Conservation (phyloP, 2,113 vertebrate genomes). For the Percina caprodes region DNA sequence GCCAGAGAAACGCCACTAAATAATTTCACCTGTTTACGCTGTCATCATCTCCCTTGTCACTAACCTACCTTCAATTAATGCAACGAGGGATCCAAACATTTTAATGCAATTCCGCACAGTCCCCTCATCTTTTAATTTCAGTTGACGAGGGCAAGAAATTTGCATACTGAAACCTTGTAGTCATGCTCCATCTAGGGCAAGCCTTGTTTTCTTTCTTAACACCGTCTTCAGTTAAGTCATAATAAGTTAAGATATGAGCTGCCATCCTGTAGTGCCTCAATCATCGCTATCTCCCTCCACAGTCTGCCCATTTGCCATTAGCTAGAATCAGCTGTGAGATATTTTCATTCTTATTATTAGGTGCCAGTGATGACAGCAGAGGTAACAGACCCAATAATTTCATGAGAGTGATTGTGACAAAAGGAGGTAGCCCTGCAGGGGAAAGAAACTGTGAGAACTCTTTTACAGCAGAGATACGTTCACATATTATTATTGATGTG, state of each 20-base stretch:
- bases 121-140: slow-evolving; percentile 48
- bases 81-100: slow-evolving; percentile 25
- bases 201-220: slow-evolving; percentile 37
- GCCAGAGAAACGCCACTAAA: slow-evolving; percentile 1
- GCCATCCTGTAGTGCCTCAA: slow-evolving; percentile 34
- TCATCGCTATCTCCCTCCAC: slow-evolving; percentile 37
- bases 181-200: slow-evolving; percentile 16
- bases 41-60: slow-evolving; percentile 20
- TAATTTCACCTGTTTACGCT: slow-evolving; percentile 30
- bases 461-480: slow-evolving; percentile 41
- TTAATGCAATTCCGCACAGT: slow-evolving; percentile 30
- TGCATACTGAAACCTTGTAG: slow-evolving; percentile 62
- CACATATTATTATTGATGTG: slow-evolving; percentile 34
- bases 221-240: slow-evolving; percentile 15
- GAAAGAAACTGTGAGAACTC: slow-evolving; percentile 36
- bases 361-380: slow-evolving; percentile 40
- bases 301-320: slow-evolving; percentile 38
- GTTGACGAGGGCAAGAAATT: slow-evolving; percentile 53
- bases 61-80: slow-evolving; percentile 44
- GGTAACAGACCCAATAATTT: slow-evolving; percentile 52
- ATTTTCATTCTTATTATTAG: slow-evolving; percentile 44
- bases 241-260: slow-evolving; percentile 48
- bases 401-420: slow-evolving; percentile 31
- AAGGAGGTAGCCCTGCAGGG: slow-evolving; percentile 38
- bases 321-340: slow-evolving; percentile 35